Evolutionary conservation across 2,113 vertebrate species (phyloP).

Genomic region (Cettia cetti): DNA sequence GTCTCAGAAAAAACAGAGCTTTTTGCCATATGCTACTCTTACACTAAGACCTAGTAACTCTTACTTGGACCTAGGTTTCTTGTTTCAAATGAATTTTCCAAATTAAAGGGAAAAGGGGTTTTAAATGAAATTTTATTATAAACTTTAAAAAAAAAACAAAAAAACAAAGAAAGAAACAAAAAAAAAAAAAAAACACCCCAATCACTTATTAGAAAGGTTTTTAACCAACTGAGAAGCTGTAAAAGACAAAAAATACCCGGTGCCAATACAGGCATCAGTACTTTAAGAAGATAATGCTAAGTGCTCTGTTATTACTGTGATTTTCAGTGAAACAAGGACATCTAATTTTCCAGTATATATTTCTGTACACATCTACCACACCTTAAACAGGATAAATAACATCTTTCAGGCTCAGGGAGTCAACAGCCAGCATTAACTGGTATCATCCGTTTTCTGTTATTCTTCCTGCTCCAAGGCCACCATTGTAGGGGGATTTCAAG

Average conservation of each 20-base stretch:
- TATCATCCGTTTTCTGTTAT: background rate
- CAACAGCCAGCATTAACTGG: background rate
- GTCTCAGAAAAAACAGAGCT: background rate
- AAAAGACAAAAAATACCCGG: background rate
- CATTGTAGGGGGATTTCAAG: background rate
- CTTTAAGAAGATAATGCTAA: constrained; percentile 45
- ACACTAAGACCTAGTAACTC: background rate
- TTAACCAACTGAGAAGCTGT: background rate
- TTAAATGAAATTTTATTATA: constrained; percentile 28
- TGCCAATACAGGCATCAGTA: background rate
- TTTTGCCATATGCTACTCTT: background rate
- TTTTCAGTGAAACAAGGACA: background rate
- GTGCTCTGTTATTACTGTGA: background rate
- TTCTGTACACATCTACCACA: background rate
- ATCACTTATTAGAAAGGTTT: background rate
- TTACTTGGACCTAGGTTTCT: background rate
- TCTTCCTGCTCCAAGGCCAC: background rate
- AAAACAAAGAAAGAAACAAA: too few species aligned
- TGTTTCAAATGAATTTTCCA: background rate
- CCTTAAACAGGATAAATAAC: background rate
- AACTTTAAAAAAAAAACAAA: background rate
- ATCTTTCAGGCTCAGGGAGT: background rate
- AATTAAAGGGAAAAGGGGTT: background rate
- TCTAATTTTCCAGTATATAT: background rate
- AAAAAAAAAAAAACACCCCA: background rate